A percentile compares a stretch with the other conserved stretches of the same genome.
These are phyloP conservation scores for Diaprepes abbreviatus DNA, from an alignment of 2,888 invertebrate genomes.

Conservation along the genomic window DNA sequence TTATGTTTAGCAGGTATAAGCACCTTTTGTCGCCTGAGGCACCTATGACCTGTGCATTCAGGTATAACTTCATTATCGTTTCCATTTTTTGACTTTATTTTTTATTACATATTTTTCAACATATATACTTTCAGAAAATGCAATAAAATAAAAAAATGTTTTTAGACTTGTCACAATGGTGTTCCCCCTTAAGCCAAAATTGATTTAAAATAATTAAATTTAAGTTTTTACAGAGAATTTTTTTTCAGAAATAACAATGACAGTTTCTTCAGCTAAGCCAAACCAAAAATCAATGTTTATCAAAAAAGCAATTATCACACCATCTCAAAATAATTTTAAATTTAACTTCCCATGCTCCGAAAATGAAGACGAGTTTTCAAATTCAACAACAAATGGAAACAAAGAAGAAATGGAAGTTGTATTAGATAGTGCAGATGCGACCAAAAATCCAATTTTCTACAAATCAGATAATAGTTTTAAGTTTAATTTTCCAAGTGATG, in stretches of 20 bases:
- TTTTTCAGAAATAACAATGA: conserved; percentile 73
- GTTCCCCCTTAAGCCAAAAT: too few relatives aligned
- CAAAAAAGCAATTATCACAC: conserved; percentile 75
- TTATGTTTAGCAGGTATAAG: too few relatives aligned
- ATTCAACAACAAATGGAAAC: not conserved
- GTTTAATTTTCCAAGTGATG: conserved; percentile 73
- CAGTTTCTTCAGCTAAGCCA: conserved; percentile 70
- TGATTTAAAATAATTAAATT: too few relatives aligned
- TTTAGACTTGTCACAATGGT: too few relatives aligned
- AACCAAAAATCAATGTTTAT: conserved; percentile 76
- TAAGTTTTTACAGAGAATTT: too few relatives aligned
- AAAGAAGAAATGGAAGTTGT: conserved; percentile 9
- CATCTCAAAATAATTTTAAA: conserved; percentile 70
- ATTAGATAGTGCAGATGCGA: conserved; percentile 25
- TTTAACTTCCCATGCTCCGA: conserved; percentile 68
- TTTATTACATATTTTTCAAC: too few relatives aligned
- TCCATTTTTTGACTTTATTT: too few relatives aligned
- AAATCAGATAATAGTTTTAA: conserved; percentile 72
- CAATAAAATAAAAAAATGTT: too few relatives aligned
- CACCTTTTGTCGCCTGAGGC: too few relatives aligned
- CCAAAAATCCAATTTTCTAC: conserved; percentile 60
- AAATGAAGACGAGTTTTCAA: not conserved
- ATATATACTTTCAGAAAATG: too few relatives aligned
- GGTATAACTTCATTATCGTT: too few relatives aligned
- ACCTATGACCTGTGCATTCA: too few relatives aligned